Conservation (phyloP, 1,140 invertebrate species). For the Pseudomyrmex flavicornis region DNA sequence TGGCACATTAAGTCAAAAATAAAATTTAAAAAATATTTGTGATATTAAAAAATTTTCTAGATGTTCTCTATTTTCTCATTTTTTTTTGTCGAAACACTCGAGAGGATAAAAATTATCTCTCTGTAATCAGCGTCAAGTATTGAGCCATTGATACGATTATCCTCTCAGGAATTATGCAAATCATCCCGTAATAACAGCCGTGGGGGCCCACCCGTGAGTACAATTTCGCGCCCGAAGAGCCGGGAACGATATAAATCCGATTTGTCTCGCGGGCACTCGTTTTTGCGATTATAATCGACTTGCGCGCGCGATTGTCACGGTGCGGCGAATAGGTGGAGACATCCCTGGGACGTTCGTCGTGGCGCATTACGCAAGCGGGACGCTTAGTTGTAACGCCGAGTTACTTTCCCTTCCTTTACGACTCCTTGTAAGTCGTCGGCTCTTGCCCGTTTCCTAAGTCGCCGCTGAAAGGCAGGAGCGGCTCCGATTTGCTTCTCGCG, state of each 20-base stretch:
- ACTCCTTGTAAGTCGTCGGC: constrained; percentile 65
- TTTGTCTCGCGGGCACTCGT: constrained; percentile 7
- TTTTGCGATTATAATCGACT: constrained; percentile 43
- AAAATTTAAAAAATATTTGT: no score
- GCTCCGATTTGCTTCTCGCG: constrained; percentile 28
- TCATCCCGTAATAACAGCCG: constrained; percentile 18
- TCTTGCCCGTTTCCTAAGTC: constrained; percentile 3
- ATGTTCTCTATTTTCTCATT: background rate
- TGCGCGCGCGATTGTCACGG: constrained; percentile 23
- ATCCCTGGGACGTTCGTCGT: constrained; percentile 66
- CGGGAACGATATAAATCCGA: constrained; percentile 28
- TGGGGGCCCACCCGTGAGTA: background rate
- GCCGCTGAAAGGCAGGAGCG: constrained; percentile 42
- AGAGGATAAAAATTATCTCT: background rate
- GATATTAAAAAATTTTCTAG: background rate
- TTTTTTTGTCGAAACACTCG: background rate
- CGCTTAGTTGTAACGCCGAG: constrained; percentile 65
- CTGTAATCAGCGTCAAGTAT: background rate
- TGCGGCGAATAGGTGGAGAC: constrained; percentile 70
- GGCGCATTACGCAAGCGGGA: constrained; percentile 78
- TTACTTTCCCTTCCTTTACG: constrained; percentile 85
- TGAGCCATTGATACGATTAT: constrained; percentile 11
- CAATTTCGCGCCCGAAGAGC: constrained; percentile 1
- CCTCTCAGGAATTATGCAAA: constrained; percentile 41
- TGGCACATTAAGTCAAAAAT: no score